Conservation (phyloP, 2,113 vertebrate genomes). For the Atlantisia rogersi region DNA sequence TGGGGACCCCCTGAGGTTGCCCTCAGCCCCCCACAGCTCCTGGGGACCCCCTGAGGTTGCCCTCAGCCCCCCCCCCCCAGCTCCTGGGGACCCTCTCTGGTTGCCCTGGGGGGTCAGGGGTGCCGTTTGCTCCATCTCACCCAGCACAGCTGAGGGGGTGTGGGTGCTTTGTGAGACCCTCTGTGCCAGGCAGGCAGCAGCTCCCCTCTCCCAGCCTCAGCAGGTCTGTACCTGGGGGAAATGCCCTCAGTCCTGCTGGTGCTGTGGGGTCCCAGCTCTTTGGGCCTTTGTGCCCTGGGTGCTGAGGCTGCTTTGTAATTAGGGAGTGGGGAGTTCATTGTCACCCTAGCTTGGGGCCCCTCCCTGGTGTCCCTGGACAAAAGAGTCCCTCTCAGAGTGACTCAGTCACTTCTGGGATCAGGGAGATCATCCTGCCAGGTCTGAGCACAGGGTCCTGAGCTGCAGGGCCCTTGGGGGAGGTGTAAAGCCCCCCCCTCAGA, state of each 20-base stretch:
- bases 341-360: background rate
- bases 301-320: background rate
- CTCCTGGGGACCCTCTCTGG: background rate
- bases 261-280: background rate
- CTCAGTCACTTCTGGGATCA: background rate
- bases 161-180: background rate
- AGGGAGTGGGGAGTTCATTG: background rate
- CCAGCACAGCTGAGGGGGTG: background rate
- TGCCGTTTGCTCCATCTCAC: accelerated
- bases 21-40: background rate
- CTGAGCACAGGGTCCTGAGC: background rate
- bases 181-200: background rate
- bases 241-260: background rate
- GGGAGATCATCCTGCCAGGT: accelerated
- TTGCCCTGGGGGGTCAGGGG: no score
- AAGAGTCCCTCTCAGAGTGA: background rate
- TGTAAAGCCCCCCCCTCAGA: background rate
- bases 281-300: background rate
- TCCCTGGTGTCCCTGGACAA: background rate
- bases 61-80: background rate
- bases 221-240: background rate
- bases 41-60: background rate
- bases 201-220: background rate
- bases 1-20: no score
- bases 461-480: background rate